Conservation (phyloP, 2,797 vertebrate species). For the Ciconia nigra region DNA sequence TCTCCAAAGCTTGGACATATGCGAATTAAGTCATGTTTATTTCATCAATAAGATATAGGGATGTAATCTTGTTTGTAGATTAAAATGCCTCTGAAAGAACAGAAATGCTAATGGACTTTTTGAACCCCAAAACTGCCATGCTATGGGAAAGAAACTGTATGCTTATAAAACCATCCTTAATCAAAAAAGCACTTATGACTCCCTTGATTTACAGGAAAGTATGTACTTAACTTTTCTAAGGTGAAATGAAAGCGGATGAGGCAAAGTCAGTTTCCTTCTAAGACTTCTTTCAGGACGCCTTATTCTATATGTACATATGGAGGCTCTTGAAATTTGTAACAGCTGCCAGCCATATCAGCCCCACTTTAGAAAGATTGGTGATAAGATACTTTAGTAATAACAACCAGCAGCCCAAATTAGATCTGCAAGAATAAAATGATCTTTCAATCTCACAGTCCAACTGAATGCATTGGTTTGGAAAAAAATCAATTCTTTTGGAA, state of each 20-base stretch:
- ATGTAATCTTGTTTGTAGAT: neutral
- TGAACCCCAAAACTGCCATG: neutral
- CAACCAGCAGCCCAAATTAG: neutral
- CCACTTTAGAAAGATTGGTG: neutral
- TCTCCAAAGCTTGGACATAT: neutral
- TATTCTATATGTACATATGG: neutral
- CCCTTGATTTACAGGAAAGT: neutral
- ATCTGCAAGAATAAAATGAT: neutral
- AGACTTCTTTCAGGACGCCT: neutral
- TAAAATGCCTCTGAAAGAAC: neutral
- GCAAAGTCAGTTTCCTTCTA: neutral
- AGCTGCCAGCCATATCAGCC: neutral
- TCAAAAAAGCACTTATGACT: neutral
- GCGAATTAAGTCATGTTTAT: neutral
- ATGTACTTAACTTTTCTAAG: neutral
- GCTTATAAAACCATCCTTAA: neutral
- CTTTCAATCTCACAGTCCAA: slow-evolving; percentile 2
- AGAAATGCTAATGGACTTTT: neutral
- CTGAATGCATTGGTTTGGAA: neutral
- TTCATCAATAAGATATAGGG: neutral
- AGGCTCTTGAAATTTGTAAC: neutral
- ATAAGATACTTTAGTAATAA: neutral
- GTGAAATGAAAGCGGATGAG: neutral
- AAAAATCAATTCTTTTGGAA: neutral
- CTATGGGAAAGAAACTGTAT: neutral